Percentiles rank a stretch among this genome's conserved stretches.
Conservation (phyloP, 1,140 invertebrate genomes). For the Lordiphosa collinella region DNA sequence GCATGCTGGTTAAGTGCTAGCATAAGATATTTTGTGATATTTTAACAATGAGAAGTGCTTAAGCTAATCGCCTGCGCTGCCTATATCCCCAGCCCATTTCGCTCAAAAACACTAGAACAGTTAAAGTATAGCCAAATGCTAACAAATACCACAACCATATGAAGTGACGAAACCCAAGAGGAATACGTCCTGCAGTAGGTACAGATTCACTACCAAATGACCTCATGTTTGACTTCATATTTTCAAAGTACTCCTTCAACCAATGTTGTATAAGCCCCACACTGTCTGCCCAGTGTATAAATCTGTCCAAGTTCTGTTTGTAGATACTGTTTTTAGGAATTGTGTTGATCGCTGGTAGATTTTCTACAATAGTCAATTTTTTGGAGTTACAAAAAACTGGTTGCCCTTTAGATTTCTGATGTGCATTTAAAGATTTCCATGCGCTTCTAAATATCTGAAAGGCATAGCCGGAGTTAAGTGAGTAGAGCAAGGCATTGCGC, state of each 20-base stretch:
- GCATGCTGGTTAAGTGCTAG: no score
- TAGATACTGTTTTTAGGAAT: neutral
- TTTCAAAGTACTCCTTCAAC: neutral
- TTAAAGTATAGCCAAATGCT: neutral
- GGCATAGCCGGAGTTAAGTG: slow-evolving; percentile 7
- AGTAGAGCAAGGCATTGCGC: neutral
- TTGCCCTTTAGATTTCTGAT: neutral
- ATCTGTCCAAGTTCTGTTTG: neutral
- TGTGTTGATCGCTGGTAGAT: neutral
- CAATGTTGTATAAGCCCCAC: neutral
- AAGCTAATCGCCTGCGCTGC: neutral
- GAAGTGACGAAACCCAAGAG: neutral
- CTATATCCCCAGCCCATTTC: neutral
- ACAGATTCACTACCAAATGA: slow-evolving; percentile 21
- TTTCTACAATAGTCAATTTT: neutral
- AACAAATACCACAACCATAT: slow-evolving; percentile 1
- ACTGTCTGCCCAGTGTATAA: neutral
- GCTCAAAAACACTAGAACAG: neutral
- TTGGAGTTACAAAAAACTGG: neutral
- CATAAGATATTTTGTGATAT: no score
- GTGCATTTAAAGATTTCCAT: neutral
- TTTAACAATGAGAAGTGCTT: no score
- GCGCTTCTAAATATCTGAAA: neutral
- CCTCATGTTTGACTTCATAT: no score
- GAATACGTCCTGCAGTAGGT: neutral